Conservation (phyloP, 2,113 vertebrate genomes). For the Dromaius novaehollandiae region DNA sequence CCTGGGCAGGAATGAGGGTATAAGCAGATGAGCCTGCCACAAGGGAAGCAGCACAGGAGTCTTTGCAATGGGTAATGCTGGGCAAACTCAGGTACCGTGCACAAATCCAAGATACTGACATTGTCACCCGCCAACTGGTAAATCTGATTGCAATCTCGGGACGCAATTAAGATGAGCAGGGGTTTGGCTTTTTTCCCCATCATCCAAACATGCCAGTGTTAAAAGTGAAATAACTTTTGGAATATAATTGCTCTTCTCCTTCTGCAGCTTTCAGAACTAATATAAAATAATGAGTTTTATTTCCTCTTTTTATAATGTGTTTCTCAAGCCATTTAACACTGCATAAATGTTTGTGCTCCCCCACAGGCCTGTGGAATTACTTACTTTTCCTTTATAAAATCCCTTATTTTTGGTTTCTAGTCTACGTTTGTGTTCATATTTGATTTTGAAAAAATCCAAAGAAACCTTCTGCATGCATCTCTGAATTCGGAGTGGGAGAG, state of each 20-base stretch:
- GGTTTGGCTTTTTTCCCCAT: background rate
- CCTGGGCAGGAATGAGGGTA: background rate
- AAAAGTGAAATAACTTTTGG: background rate
- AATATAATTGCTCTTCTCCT: background rate
- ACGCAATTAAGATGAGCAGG: background rate
- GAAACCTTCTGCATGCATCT: background rate
- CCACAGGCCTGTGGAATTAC: background rate
- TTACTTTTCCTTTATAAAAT: background rate
- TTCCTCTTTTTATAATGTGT: background rate
- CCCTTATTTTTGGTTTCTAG: background rate
- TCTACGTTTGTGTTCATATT: background rate
- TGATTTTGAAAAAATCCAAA: background rate
- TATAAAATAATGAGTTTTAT: background rate
- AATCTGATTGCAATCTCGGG: background rate
- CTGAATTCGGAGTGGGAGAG: background rate
- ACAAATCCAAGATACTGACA: background rate
- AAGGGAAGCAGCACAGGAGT: background rate
- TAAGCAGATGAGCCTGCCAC: fast-evolving
- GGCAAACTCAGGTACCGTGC: background rate
- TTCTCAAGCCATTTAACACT: background rate
- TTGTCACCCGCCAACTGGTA: background rate
- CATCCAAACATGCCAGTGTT: background rate
- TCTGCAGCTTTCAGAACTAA: background rate
- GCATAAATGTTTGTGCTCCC: background rate
- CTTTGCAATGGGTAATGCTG: background rate